Evolutionary conservation across 2,797 vertebrate species (phyloP).

Genomic region (Xerus rutilus): DNA sequence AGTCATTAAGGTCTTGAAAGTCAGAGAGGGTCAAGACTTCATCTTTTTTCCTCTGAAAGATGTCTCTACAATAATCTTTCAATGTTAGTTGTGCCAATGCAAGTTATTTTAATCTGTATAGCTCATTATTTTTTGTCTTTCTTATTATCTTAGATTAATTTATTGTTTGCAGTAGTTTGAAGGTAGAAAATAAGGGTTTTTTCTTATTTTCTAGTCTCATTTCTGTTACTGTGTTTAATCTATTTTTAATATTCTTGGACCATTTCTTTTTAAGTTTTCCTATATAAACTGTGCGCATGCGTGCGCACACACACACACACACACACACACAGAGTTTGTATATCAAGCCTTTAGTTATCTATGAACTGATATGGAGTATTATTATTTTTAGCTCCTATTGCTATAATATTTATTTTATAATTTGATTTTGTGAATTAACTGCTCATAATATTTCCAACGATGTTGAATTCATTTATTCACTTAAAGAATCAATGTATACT

Average conservation of each 20-base stretch:
- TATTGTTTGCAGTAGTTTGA: conserved; percentile 22
- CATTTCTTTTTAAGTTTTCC: neutral
- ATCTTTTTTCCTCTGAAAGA: neutral
- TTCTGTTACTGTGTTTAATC: neutral
- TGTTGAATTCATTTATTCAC: neutral
- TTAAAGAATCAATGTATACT: neutral
- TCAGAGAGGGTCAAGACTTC: neutral
- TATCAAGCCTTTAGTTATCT: neutral
- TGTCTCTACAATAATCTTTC: neutral
- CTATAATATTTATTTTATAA: neutral
- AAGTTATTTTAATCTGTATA: neutral
- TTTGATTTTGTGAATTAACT: conserved; percentile 19
- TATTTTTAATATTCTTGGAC: neutral
- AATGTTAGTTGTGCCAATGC: neutral
- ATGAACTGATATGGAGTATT: neutral
- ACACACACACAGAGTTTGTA: neutral
- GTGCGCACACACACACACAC: neutral
- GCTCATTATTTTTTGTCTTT: neutral
- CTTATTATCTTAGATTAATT: neutral
- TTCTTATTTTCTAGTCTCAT: neutral
- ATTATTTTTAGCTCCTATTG: neutral
- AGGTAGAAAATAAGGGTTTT: neutral
- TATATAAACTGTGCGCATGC: neutral
- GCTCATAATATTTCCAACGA: neutral
- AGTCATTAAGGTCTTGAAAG: neutral